Base-by-base conservation (phyloP, 2,888 invertebrate genomes). In the Diadegma fenestrale region DNA sequence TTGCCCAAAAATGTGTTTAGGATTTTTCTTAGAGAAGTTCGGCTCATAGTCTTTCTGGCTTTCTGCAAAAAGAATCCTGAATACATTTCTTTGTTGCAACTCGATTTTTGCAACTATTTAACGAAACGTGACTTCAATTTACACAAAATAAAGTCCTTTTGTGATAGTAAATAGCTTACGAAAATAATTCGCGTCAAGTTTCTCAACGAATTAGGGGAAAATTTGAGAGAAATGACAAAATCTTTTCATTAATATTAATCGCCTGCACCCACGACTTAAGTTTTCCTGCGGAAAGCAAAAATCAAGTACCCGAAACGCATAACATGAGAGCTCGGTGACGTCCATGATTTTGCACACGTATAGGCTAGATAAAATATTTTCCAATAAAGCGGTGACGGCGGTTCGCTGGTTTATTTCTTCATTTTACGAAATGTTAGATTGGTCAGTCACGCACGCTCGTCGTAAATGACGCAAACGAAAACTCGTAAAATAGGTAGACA, bases 401-500 rank as follows among this genome's bases (percentile, higher is more conserved):
- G 30, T 37, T 33, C 10, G 19, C 33, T 2, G 17, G 45, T 12
- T 30, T 69, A 8, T 68, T 33, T 69, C 43, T 61, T 33, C 5
- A 8, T 17, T 45, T 58, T 61, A 79, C 33, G 45, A 69, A 78
- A 58, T 19, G 14, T 10, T n/a, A 17, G 14, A 78, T 10, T 33
- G 30, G 43, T 54, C 17, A 37, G 43, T 41, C 66, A 68, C 77
- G 68, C 58, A 54, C 78, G 61, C 43, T 43, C 26, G 58, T 41
- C 37, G 37, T n/a, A 48, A 63, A 64, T 66, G 77, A 77, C 78
- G 82, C 58, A 77, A 37, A 22, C 22, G 64, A n/a, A 54, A 51
- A 45, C 76, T 68, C 71, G 71, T 79, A 71, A 69, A 68, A 66
- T n/a, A 54, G 37, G n/a, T 58, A 45, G 58, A 26, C 77, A 72